Evolutionary conservation across 2,888 invertebrate species (phyloP), one percentile per base, ranked within the genome.

Genomic region (Diogma glabrata): DNA sequence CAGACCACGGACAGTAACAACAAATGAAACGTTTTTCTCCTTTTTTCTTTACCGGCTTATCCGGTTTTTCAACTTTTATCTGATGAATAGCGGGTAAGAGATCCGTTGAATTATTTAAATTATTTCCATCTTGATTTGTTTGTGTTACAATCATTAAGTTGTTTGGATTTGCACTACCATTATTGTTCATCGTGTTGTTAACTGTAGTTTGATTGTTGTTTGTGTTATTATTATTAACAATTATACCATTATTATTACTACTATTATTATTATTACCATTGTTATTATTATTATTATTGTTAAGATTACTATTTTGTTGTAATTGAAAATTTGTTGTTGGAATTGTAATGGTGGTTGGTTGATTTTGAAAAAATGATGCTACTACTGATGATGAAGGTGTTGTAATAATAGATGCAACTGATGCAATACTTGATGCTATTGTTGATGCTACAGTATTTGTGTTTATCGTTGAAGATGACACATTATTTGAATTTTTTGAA

Each of bases 1-100:
- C 92, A 33, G 87, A 86, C 91, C 91, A 92, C 19, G 90, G 78
- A 70, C 92, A 93, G 67, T 89, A 91, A 66, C 87, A 86, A 71
- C 92, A 92, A 58, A 85, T 82, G 71, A 85, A 87, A 59, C 86
- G 78, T 60, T 83, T 80, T 64, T 82, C 82, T 48, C 79, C 77
- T 30, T 47, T 47, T 47, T 47, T 47, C 47, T 47, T 47, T 14
- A 14, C 7, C 4, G 36, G n/a, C 16, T 36, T 36, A 36, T 16
- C 36, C 19, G 28, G n/a, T 30, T 47, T 47, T 30, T 20, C 47
- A 12, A 19, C n/a, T 30, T 47, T 47, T 17, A 47, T 30, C 19
- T 30, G 28, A 36, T 14, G n/a, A 49, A 49, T 55, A 23, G 51
- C 49, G 14, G 56, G 61, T 52, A n/a, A n/a, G 57, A 61, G 59